Conservation (phyloP, 2,797 vertebrate genomes). For the Etheostoma perlongum region DNA sequence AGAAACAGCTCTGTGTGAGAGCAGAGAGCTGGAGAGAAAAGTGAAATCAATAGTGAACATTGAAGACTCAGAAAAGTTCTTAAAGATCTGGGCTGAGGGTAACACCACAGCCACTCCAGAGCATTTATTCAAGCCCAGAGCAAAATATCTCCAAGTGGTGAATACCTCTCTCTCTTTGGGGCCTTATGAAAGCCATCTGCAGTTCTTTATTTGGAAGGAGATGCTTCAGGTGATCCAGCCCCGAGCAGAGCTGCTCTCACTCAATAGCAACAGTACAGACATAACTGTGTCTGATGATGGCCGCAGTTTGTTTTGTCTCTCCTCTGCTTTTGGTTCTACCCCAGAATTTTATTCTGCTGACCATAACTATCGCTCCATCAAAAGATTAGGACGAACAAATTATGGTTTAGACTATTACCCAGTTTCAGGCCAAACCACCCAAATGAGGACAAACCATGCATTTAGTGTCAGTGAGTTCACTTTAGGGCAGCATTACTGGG, state of each 20-base stretch:
- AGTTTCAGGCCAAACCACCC: too few relatives aligned
- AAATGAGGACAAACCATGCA: neutral
- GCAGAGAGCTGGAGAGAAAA: conserved; percentile 23
- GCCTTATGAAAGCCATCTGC: conserved; percentile 72
- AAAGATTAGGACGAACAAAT: too few relatives aligned
- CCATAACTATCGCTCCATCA: neutral
- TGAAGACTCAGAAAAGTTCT: conserved; percentile 19
- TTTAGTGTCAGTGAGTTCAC: conserved; percentile 36
- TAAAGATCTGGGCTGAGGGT: conserved; percentile 43
- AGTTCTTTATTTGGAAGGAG: conserved; percentile 78
- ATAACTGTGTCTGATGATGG: conserved; percentile 38
- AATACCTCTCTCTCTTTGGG: conserved; percentile 48
- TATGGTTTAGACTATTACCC: too few relatives aligned
- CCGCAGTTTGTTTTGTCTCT: conserved; percentile 9
- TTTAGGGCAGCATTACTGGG: conserved; percentile 73
- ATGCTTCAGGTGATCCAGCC: conserved; percentile 67
- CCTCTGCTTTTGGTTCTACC: neutral
- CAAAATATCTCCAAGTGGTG: conserved; percentile 36
- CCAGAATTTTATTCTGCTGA: too few relatives aligned
- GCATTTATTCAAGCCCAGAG: conserved; percentile 9
- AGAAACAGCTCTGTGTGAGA: conserved; percentile 22
- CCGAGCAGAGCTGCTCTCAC: conserved; percentile 29
- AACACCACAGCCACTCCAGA: neutral
- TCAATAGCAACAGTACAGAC: neutral
- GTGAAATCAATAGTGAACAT: conserved; percentile 25